A percentile compares a stretch with the other conserved stretches of the same genome.
phyloP scores from a whole-genome alignment of 2,113 vertebrate species.

The Mus spicilegus region DNA sequence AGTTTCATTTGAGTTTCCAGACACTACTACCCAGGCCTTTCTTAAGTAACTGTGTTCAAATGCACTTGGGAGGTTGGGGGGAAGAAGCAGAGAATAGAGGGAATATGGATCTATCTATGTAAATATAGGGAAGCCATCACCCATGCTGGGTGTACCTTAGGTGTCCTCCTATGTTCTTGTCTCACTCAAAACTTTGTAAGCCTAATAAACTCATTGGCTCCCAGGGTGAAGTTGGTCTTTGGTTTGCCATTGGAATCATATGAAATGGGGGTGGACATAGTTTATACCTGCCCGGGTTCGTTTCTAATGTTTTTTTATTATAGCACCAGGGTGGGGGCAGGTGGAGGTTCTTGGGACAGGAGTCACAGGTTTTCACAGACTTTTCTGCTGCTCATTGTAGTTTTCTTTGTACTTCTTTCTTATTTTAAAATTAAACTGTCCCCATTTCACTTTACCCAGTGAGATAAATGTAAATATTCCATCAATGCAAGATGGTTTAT shows the following conservation, averaged over 20 bases:
- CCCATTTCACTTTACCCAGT: neutral
- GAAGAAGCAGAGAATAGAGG: neutral
- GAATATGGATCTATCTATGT: too few relatives aligned
- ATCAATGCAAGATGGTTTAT: neutral
- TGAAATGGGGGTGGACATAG: too few relatives aligned
- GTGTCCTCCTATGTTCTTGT: neutral
- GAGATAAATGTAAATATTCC: neutral
- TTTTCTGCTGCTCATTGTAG: neutral
- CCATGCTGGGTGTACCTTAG: neutral
- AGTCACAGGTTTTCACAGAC: neutral
- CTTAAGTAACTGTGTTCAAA: neutral
- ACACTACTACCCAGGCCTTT: neutral
- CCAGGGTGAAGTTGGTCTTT: neutral
- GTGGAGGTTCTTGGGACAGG: neutral
- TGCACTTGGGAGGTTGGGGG: neutral
- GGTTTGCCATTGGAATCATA: neutral
- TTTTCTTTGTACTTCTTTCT: neutral
- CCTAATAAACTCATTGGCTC: neutral
- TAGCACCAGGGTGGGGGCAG: accelerated
- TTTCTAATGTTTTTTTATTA: neutral
- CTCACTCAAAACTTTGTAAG: neutral
- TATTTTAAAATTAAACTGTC: neutral
- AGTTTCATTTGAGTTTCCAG: neutral
- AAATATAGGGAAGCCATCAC: neutral
- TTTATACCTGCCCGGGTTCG: neutral